A percentile compares a stretch with the other conserved stretches of the same genome.
Evolutionary conservation across 2,888 invertebrate species (phyloP).

Genomic region (Pseudococcus jackbeardsleyi): DNA sequence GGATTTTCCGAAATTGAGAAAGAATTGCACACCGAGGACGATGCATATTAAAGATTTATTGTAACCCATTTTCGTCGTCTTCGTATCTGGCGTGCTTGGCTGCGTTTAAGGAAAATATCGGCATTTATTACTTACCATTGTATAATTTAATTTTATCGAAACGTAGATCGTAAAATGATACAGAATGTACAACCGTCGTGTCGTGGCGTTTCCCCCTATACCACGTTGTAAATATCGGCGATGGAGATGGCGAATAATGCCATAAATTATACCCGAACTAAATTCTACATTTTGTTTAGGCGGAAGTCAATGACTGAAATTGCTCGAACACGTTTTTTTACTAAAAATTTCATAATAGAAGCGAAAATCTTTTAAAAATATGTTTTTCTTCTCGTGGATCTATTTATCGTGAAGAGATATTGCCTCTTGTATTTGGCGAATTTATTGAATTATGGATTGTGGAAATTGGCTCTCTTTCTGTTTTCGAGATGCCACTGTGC

Average conservation of each 20-base stretch:
- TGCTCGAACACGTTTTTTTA: neutral
- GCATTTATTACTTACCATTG: neutral
- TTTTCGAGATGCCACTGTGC: neutral
- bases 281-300: neutral
- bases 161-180: neutral
- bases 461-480: neutral
- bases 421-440: neutral
- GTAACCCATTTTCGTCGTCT: neutral
- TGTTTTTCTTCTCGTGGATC: neutral
- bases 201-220: neutral
- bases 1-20: neutral
- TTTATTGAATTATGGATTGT: constrained; percentile 2
- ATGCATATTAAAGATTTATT: constrained; percentile 5
- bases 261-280: neutral
- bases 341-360: neutral
- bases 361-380: neutral
- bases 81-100: neutral
- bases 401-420: neutral
- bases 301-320: neutral
- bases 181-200: neutral
- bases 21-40: neutral
- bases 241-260: neutral
- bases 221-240: neutral
- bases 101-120: constrained; percentile 15
- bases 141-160: constrained; percentile 12